Conservation (phyloP, 2,113 vertebrate species). For the Pristiophorus japonicus region DNA sequence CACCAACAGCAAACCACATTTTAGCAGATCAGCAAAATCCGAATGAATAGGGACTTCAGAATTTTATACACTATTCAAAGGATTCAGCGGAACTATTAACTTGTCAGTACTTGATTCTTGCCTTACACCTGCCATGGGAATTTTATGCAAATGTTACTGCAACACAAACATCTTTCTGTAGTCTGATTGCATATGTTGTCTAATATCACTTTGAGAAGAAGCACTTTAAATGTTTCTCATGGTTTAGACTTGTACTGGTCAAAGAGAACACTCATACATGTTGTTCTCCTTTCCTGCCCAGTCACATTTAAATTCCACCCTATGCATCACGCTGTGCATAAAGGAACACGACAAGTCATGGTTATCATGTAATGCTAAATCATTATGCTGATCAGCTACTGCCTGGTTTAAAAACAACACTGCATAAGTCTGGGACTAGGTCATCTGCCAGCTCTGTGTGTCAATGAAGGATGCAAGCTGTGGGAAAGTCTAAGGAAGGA, state of each 20-base stretch:
- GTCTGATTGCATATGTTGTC: not conserved
- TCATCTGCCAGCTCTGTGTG: not conserved
- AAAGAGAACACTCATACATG: not conserved
- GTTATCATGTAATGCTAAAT: not conserved
- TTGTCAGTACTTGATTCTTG: not conserved
- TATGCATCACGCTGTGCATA: not conserved
- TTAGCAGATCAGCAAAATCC: not conserved
- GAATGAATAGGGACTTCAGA: not conserved
- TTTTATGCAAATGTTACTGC: not conserved
- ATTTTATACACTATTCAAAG: not conserved
- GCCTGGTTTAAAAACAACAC: not conserved
- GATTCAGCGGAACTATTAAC: too few species aligned
- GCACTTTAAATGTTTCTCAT: not conserved
- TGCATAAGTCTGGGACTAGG: not conserved
- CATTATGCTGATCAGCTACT: not conserved
- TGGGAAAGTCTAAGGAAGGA: not conserved
- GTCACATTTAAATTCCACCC: constrained; percentile 1
- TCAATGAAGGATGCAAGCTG: not conserved
- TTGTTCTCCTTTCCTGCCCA: not conserved
- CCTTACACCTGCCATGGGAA: not conserved
- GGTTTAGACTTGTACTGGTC: not conserved
- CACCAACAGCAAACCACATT: not conserved
- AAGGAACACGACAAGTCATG: not conserved
- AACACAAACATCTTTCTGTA: not conserved
- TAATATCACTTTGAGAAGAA: constrained; percentile 10